Base-by-base conservation (phyloP, 2,888 invertebrate species). In the Lithophane socia region DNA sequence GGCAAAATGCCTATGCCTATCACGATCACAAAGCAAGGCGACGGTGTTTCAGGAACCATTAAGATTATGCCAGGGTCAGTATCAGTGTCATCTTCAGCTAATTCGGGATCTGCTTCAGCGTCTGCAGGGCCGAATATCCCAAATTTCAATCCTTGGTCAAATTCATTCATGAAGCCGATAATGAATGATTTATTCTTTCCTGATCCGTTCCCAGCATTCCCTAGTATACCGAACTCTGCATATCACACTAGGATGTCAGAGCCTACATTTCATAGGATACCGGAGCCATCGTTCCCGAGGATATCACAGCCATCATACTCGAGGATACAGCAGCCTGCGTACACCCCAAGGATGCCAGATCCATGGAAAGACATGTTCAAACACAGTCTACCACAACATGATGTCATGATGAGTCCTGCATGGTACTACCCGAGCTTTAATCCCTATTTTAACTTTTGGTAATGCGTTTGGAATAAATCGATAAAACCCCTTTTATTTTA, bases 21-120 rank as follows among this genome's bases (percentile, higher is more conserved):
- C 8, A 90, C 91, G 21, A 90, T 91, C 8, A 89, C 92, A 0
- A 92, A 92, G 56, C 89, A 91, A 84, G 91, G 88, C 8, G 90
- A 93, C 10, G 92, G 93, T 3, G 90, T 91, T 56, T 91, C 92
- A 61, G 94, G 94, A 21, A 90, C 91, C 3, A 92, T 94, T 21
- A 89, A 91, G 24, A 88, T 93, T 3, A 90, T 91, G 21, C 95
- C 94, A 42, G 94, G 93, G 4, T 92, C 93, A 16, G 91, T 94
- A 0, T 89, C 93, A 1, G 93, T 94, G 0, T 91, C 93, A 0
- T 92, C 95, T 1, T 88, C 93, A 24, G 90, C 93, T 1, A 89
- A 89, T 47, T 85, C 90, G 5, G 91, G 92, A 49, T 90, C 90
- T 8, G 83, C 86, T 58, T 82, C 86, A 68, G 88, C 84, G 0